Base-by-base conservation (phyloP, 2,797 vertebrate species). In the Luscinia luscinia region DNA sequence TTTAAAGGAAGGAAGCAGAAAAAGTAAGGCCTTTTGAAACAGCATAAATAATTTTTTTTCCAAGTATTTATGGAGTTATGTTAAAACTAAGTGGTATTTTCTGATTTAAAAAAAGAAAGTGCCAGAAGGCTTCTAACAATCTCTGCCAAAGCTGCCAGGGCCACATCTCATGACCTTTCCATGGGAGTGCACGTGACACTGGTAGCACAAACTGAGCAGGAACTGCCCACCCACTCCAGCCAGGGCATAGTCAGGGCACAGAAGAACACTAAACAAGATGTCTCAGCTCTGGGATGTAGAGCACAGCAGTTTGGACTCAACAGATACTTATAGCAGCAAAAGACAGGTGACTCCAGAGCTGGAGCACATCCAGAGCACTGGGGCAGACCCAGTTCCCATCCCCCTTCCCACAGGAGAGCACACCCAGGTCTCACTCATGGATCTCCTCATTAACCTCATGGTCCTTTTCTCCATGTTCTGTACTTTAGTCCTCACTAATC, bases 161-260 rank as follows among this genome's bases (percentile, higher is more conserved):
- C 59, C 58, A 69, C 75, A 83, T 87, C 76, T 30, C 75, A 70
- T 78, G 82, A 89, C 88, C 79, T 91, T 91, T 90, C 61, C 79
- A 63, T 79, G 72, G 74, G 68, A 69, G 36, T 46, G 16, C 68
- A 74, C 0, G 2, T 91, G 79, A 91, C 49, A 38, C 20, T 51
- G 72, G 72, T 36, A 67, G 57, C 62, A 89, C 76, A 87, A 21
- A 91, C 68, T 6, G 20, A 48, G 87, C 52, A 85, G 79, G 59
- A 87, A 67, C 64, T 46, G 40, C 46, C 64, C 69, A 45, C 45
- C 73, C 79, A 22, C 68, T 61, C 40, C 68, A 70, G 5, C 2
- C n/a, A 74, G 72, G 57, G 48, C 79, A 48, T 1, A 55, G 46
- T 26, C 63, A 61, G 72, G 63, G 24, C 57, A n/a, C n/a, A 30